Evolutionary conservation across 2,797 vertebrate genomes (phyloP), one percentile per base, ranked within the genome.

Genomic region (Mormyrops boulengeri): DNA sequence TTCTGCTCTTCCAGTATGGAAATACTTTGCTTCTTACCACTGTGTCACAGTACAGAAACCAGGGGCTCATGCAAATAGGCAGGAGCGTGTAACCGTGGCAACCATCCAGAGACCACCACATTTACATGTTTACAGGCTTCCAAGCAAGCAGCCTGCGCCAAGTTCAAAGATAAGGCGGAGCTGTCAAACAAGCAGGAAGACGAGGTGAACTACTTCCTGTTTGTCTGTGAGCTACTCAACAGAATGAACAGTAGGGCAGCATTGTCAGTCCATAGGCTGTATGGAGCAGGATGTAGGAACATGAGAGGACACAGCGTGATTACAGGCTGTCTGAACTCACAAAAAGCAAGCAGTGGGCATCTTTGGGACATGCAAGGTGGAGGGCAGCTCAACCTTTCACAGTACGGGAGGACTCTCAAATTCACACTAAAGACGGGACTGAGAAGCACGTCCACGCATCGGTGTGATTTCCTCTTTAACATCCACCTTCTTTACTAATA

Each of bases 41-140:
- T 94, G 96, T 96, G 96, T 96, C 97, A 95, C 96, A 96, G 95
- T 98, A 98, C 98, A 98, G 96, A 98, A 99, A 99, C 98, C 93
- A 97, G 92, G 92, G 92, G 92, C 94, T 93, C 95, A 99, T 99
- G 98, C 98, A 99, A 99, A 99, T 98, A 57, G 77, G 89, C 92
- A 26, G 47, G 0, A 90, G 80, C 34, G 3, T 38, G 89, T 94
- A 91, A 91, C 93, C 93, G 95, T 96, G 91, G 95, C 94, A 96
- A 97, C 95, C 92, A 6, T 91, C 91, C 90, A 88, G 30, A 91
- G 91, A 87, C 90, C 91, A 89, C 77, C 90, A 62, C 88, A 92
- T 93, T 92, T 92, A 92, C 92, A 92, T 93, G 92, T 91, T 92
- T 93, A 92, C 92, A 92, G 92, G 92, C 89, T 92, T 92, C 90